Conservation (phyloP, 2,113 vertebrate species). For the Calcarius ornatus region DNA sequence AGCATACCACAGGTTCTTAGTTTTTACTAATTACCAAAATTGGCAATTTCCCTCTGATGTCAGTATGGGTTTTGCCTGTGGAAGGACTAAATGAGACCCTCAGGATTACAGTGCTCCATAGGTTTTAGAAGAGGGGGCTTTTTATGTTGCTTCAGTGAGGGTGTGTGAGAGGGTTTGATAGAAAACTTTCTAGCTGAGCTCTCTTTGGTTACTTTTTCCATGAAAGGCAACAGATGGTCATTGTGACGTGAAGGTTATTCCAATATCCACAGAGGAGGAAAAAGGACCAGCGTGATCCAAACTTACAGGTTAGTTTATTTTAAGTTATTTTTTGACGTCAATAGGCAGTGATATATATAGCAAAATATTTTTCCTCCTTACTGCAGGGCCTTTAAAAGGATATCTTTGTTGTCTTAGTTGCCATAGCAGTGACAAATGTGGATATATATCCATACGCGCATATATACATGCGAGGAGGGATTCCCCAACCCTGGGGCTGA, state of each 20-base stretch:
- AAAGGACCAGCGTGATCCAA: not conserved
- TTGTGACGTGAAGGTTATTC: slow-evolving; percentile 38
- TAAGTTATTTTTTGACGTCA: slow-evolving; percentile 58
- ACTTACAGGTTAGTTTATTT: slow-evolving; percentile 64
- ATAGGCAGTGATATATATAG: slow-evolving; percentile 55
- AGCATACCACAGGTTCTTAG: not conserved
- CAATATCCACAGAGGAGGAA: slow-evolving; percentile 30
- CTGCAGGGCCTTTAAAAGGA: slow-evolving; percentile 49
- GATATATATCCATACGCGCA: not conserved
- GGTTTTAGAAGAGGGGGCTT: not conserved
- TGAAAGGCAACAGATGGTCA: slow-evolving; percentile 52
- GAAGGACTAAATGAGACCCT: not conserved
- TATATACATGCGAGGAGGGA: slow-evolving; percentile 7
- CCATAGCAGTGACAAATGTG: slow-evolving; percentile 53
- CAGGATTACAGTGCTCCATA: not conserved
- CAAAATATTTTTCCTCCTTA: slow-evolving; percentile 64
- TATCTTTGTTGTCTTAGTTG: slow-evolving; percentile 64
- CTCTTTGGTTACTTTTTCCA: slow-evolving; percentile 21
- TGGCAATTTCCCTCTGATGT: not conserved
- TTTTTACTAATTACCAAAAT: slow-evolving; percentile 4
- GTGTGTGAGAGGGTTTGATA: not conserved
- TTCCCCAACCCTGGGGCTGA: slow-evolving; percentile 31
- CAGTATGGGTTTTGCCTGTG: not conserved
- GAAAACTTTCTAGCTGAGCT: slow-evolving; percentile 21
- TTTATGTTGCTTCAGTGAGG: not conserved